Conservation (phyloP, 2,888 invertebrate species). For the Chelonus formosanus region DNA sequence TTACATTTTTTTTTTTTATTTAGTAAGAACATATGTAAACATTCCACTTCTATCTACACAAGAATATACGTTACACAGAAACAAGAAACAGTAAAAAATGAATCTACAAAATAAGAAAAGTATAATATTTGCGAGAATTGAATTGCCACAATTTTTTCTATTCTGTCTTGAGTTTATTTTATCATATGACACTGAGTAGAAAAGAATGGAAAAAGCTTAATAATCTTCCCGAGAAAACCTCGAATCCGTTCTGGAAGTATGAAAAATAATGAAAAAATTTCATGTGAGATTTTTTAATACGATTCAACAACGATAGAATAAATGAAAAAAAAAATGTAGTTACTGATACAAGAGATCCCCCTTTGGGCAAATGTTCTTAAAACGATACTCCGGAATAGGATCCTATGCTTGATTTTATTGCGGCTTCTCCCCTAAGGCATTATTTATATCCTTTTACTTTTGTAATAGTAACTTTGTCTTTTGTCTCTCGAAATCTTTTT, state of each 20-base stretch:
- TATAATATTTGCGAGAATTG: slow-evolving; percentile 34
- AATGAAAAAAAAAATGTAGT: slow-evolving; percentile 28
- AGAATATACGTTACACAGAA: not conserved
- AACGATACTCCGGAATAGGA: slow-evolving; percentile 40
- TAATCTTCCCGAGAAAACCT: not conserved
- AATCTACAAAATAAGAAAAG: slow-evolving; percentile 4
- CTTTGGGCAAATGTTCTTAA: slow-evolving; percentile 37
- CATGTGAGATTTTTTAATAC: not conserved
- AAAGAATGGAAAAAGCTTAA: not conserved
- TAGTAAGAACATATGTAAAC: not conserved
- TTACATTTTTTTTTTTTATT: too few species aligned
- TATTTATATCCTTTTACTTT: slow-evolving; percentile 27
- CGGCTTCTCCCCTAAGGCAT: slow-evolving; percentile 31
- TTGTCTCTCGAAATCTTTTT: slow-evolving; percentile 3
- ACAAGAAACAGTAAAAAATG: slow-evolving; percentile 22
- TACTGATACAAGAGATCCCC: slow-evolving; percentile 37
- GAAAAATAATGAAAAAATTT: too few species aligned
- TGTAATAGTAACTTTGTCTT: not conserved
- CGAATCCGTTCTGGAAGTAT: too few species aligned
- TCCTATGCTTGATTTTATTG: slow-evolving; percentile 42
- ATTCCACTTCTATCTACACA: not conserved
- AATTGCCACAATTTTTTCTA: slow-evolving; percentile 29
- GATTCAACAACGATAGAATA: not conserved
- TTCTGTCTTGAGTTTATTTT: slow-evolving; percentile 8
- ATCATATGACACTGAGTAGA: not conserved